Conservation (phyloP, 2,113 vertebrate species). For the Chaetodon auriga region DNA sequence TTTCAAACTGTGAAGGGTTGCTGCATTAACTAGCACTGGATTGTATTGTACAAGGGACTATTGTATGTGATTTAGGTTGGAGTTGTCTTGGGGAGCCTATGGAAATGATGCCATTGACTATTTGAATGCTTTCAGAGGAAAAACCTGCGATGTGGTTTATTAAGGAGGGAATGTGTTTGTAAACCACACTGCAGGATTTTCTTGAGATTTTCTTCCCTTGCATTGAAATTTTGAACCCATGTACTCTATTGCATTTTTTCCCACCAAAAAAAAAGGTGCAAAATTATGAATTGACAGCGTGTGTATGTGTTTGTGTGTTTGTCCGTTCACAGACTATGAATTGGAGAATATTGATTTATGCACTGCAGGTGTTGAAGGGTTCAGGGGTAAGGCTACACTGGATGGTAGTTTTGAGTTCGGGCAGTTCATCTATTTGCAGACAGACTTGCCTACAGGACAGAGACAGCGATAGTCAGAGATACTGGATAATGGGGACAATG, state of each 20-base stretch:
- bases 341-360: neutral
- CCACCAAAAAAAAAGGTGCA: no score
- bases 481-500: neutral
- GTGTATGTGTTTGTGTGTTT: neutral
- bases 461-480: neutral
- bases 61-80: neutral
- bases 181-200: neutral
- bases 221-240: neutral
- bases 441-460: neutral
- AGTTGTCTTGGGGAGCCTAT: neutral
- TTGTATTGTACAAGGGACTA: conserved; percentile 9
- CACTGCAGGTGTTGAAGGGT: conserved; percentile 34
- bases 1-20: neutral
- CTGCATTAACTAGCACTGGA: neutral
- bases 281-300: neutral
- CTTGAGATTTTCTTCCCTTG: neutral
- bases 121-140: neutral
- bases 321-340: neutral
- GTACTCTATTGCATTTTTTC: neutral
- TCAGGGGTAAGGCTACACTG: neutral
- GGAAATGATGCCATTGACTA: neutral
- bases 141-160: neutral
- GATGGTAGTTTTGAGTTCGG: neutral
- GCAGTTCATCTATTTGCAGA: neutral
- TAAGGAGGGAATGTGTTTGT: neutral